Evolutionary conservation across 2,888 invertebrate species (phyloP), one percentile per base, ranked within the genome.

Genomic region (Vandiemenella viatica): DNA sequence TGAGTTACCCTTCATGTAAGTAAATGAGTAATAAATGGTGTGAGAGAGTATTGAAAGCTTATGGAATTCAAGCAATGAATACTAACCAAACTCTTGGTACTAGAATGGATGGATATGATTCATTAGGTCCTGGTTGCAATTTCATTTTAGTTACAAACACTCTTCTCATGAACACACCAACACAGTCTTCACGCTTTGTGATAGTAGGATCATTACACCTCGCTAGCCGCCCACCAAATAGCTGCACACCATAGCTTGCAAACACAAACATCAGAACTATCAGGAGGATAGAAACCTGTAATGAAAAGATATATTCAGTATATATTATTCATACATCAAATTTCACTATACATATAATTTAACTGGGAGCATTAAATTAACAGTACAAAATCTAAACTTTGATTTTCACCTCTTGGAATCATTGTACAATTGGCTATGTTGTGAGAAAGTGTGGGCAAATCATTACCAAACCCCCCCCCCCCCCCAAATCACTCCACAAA

Each of bases 131-230:
- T 0, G 86, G 86, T 37, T 76, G 75, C 13, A 98, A 69, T 67
- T 96, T 93, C 90, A 98, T 92, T 72, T 96, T 95, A 1, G 97
- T 97, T 2, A 99, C 96, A 65, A 92, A 96, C 5, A 98, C 88
- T 53, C 92, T 77, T 40, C 95, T 74, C 79, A 89, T 84, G 65
- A 97, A 99, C 15, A 93, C 87, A 0, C 98, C 98, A 4, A 89
- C 87, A 65, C 93, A 95, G 57, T 93, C 80, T 60, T 85, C 85
- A 55, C 96, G 75, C 21, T 74, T 73, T 0, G 72, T 67, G 55
- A 97, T 87, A 1, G 80, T 84, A 0, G 90, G 93, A 68, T 99
- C 98, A 67, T 98, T 99, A 65, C 98, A 96, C 20, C 95, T 77
- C 0, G 96, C 96, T 60, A 98, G 70, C 61, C 89, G 79, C 50